These are phyloP conservation scores for Stegodyphus dumicola DNA, from an alignment of 1,140 invertebrate genomes.

Conservation along the genomic window DNA sequence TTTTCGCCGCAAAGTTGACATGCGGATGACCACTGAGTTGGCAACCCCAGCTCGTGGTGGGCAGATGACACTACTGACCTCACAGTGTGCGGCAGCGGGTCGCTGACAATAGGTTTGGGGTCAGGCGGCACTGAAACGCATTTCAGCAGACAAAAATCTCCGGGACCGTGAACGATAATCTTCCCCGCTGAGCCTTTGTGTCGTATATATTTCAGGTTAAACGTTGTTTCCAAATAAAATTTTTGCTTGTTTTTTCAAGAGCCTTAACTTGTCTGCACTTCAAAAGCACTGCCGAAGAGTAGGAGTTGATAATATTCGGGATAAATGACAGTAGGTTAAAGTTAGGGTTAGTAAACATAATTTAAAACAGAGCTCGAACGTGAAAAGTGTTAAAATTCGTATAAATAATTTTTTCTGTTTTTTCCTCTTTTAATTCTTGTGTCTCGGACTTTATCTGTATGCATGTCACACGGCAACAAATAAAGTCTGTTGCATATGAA, in stretches of 20 bases:
- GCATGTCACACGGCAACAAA: no score
- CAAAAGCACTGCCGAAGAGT: background rate
- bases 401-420: no score
- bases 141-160: conserved; percentile 28
- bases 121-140: conserved; percentile 24
- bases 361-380: no score
- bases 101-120: conserved; percentile 8
- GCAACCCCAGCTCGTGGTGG: background rate
- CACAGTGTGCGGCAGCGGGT: conserved; percentile 30
- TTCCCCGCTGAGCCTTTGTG: conserved; percentile 11
- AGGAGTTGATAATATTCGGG: no score
- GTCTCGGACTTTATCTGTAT: no score
- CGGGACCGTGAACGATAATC: conserved; percentile 10
- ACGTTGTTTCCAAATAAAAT: conserved; percentile 7
- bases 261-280: conserved; percentile 28
- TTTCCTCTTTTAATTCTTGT: no score
- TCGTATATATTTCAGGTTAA: background rate
- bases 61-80: conserved; percentile 29
- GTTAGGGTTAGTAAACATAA: no score
- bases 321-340: no score
- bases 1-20: no score
- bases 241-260: background rate
- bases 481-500: no score
- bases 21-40: background rate
- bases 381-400: no score